phyloP scores from a whole-genome alignment of 2,113 vertebrate genomes.

The human (Homo sapiens) region GRCh38 chr2:78068501-78069000 shows the following conservation, averaged over 20 bases:
- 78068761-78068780: background rate
- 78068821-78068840: background rate
- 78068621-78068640: background rate
- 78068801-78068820: background rate
- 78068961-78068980: conserved; percentile 58
- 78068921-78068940: background rate
- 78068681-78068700: background rate
- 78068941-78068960: background rate
- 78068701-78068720: background rate
- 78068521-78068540: background rate
- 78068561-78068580: background rate
- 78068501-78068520: background rate
- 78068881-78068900: conserved; percentile 43
- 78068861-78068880: conserved; percentile 39
- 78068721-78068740: background rate
- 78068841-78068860: background rate
- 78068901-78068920: conserved; percentile 31
- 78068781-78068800: background rate
- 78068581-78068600: background rate
- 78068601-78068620: background rate
- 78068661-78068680: background rate
- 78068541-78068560: background rate
- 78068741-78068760: background rate
- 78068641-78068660: background rate
- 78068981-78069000: conserved; percentile 63